A percentile compares a stretch with the other conserved stretches of the same genome.
Evolutionary conservation across 2,888 invertebrate species (phyloP).

Genomic region (Megamerina dolium): DNA sequence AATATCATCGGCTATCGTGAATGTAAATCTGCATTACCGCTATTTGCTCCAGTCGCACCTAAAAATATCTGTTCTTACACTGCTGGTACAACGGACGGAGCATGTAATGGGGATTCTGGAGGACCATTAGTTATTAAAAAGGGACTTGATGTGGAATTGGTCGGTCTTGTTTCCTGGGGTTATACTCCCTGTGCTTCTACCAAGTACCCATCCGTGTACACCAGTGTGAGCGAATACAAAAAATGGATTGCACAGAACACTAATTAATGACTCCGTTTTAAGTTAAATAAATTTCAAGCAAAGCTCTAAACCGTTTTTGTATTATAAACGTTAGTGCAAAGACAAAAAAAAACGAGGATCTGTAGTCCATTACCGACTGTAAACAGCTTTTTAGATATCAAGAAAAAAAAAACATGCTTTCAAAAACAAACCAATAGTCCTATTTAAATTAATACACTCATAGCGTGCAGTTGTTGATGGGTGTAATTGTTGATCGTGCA

Average conservation of each 20-base stretch:
- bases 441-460: too few species aligned
- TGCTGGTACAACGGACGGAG: slow-evolving; percentile 40
- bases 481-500: too few species aligned
- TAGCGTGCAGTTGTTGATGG: too few species aligned
- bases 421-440: too few species aligned
- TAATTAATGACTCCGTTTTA: too few species aligned
- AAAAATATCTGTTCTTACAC: slow-evolving; percentile 37
- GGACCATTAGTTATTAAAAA: slow-evolving; percentile 34
- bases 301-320: too few species aligned
- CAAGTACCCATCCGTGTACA: slow-evolving; percentile 49
- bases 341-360: too few species aligned
- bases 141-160: slow-evolving; percentile 17
- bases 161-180: slow-evolving; percentile 54
- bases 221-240: slow-evolving; percentile 33
- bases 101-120: slow-evolving; percentile 49
- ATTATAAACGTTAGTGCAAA: too few species aligned
- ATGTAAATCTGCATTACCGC: slow-evolving; percentile 29
- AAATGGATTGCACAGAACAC: too few species aligned
- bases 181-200: slow-evolving; percentile 46
- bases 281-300: slow-evolving; percentile 2
- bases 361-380: too few species aligned
- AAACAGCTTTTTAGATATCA: too few species aligned
- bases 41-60: slow-evolving; percentile 17
- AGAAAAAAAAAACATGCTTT: too few species aligned
- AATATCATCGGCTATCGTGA: slow-evolving; percentile 25